Evolutionary conservation across 2,113 vertebrate genomes (phyloP).

Genomic region (Baryphthengus martii): DNA sequence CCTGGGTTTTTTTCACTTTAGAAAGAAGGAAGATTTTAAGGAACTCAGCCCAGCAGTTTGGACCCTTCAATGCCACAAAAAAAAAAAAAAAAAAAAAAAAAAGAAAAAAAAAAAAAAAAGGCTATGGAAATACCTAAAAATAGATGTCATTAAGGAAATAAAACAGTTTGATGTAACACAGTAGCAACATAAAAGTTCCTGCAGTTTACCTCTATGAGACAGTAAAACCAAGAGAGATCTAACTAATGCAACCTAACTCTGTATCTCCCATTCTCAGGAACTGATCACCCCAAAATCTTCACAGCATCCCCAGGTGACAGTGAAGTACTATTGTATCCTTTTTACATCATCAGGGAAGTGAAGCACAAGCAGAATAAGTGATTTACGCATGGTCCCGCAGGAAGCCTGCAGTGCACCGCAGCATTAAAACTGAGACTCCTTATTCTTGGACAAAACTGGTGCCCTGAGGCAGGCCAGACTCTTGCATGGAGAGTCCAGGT

Average conservation of each 20-base stretch:
- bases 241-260: neutral
- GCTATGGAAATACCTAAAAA: neutral
- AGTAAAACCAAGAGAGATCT: neutral
- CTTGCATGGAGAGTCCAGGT: neutral
- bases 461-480: neutral
- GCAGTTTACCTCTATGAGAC: neutral
- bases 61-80: neutral
- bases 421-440: neutral
- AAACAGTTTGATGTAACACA: neutral
- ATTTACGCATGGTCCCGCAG: neutral
- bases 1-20: neutral
- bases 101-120: neutral
- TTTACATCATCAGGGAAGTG: neutral
- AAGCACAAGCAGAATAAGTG: neutral
- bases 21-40: neutral
- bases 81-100: neutral
- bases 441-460: neutral
- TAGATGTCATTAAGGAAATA: neutral
- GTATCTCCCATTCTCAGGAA: neutral
- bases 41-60: neutral
- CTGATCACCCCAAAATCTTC: neutral
- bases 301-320: neutral
- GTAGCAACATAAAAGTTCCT: neutral
- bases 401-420: neutral
- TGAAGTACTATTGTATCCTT: rapidly evolving